Conservation (phyloP, 2,888 invertebrate genomes). For the Mystacides longicornis region DNA sequence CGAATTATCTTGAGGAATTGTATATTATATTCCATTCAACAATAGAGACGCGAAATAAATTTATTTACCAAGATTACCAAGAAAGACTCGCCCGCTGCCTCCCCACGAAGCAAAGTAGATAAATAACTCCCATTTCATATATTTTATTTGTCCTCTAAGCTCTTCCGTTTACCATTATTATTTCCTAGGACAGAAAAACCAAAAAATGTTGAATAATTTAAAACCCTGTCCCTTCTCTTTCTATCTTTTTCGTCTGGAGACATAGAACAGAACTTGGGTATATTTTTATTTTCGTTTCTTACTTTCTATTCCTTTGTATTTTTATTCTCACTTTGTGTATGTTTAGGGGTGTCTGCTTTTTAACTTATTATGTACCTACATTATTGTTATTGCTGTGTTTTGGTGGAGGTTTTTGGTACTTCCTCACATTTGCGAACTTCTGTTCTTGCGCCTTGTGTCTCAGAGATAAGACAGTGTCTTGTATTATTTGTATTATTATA, state of each 20-base stretch:
- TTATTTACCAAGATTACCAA: not conserved
- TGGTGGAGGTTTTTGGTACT: too few species aligned
- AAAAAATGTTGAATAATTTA: conserved; percentile 4
- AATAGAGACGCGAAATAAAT: not conserved
- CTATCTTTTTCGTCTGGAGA: not conserved
- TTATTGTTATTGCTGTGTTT: too few species aligned
- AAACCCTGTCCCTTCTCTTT: not conserved
- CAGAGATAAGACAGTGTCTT: too few species aligned
- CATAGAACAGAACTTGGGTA: not conserved
- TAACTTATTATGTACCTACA: too few species aligned
- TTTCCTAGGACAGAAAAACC: conserved; percentile 1
- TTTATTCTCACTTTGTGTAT: not conserved
- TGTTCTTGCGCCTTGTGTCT: too few species aligned
- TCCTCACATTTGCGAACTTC: too few species aligned
- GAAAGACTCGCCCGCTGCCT: not conserved
- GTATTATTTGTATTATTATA: too few species aligned
- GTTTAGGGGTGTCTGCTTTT: too few species aligned
- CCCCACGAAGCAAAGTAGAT: not conserved
- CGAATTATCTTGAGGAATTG: not conserved
- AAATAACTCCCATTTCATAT: conserved; percentile 2
- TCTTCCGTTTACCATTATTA: conserved; percentile 2
- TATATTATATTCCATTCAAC: not conserved
- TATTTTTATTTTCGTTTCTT: not conserved
- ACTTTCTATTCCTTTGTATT: not conserved
- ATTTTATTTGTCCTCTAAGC: not conserved